These are phyloP conservation scores for Heterotilapia buettikoferi DNA, from an alignment of 2,113 vertebrate species.

Conservation along the genomic window DNA sequence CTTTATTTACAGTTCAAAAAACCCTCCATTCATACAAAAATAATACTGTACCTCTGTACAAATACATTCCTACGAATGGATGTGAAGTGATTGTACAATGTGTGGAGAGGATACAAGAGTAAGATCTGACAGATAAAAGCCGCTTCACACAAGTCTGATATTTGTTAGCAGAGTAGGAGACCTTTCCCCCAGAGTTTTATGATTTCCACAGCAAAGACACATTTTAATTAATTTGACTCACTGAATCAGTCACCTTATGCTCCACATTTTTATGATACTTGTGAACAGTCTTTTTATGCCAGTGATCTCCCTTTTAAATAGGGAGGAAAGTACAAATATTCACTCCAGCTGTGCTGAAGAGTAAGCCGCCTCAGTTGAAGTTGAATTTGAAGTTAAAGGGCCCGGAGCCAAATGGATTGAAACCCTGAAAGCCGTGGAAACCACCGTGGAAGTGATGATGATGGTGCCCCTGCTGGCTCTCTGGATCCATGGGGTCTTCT, in stretches of 20 bases:
- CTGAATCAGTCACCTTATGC: conserved; percentile 20
- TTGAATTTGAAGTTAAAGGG: conserved; percentile 95
- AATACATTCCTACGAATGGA: conserved; percentile 43
- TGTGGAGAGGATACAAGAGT: background rate
- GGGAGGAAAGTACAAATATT: background rate
- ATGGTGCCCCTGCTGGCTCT: conserved; percentile 86
- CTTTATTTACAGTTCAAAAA: conserved; percentile 74
- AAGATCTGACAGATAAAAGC: conserved; percentile 2
- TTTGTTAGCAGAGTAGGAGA: conserved; percentile 40
- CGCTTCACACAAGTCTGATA: conserved; percentile 8
- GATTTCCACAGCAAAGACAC: background rate
- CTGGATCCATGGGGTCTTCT: conserved; percentile 92
- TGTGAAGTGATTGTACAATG: conserved; percentile 5
- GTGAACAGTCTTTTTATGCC: background rate
- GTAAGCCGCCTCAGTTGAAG: conserved; percentile 79
- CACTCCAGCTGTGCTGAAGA: background rate
- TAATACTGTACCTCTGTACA: conserved; percentile 62
- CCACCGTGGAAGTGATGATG: conserved; percentile 82
- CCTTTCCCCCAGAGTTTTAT: background rate
- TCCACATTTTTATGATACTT: background rate
- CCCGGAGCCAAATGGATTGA: conserved; percentile 95
- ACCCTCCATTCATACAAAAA: conserved; percentile 73
- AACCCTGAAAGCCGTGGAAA: conserved; percentile 89
- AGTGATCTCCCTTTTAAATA: conserved; percentile 20
- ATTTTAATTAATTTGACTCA: conserved; percentile 25